Conservation (phyloP, 2,113 vertebrate species). For the Alaudala cheleensis region DNA sequence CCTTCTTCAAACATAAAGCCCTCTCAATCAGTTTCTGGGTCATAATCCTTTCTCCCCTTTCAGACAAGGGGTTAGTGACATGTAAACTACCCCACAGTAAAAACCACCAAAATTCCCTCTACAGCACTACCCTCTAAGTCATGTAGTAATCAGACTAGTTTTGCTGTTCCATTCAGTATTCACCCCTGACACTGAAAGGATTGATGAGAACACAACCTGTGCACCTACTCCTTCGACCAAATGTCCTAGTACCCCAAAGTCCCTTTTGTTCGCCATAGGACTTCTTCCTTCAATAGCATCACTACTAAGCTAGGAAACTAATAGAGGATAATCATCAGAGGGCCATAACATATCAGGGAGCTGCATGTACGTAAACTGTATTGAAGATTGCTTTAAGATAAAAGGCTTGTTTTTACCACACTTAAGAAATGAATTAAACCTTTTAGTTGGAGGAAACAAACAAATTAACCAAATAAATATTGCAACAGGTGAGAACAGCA, state of each 20-base stretch:
- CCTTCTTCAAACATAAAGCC: not conserved
- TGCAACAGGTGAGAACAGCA: not conserved
- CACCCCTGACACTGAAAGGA: not conserved
- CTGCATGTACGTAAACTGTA: fast-evolving
- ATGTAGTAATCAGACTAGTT: not conserved
- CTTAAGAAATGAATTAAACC: not conserved
- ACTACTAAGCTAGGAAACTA: not conserved
- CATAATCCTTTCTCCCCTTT: not conserved
- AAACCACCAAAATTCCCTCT: not conserved
- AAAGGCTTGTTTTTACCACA: not conserved
- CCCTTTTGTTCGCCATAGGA: not conserved
- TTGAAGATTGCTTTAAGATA: not conserved
- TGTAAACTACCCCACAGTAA: fast-evolving
- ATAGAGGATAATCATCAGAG: not conserved
- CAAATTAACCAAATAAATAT: not conserved
- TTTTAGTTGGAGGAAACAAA: not conserved
- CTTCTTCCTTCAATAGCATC: not conserved
- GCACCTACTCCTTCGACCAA: not conserved
- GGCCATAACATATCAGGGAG: not conserved
- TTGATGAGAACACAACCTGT: not conserved
- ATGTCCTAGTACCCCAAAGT: not conserved
- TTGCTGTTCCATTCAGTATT: not conserved
- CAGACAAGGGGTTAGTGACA: not conserved
- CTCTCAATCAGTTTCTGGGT: not conserved
- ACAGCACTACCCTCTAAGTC: not conserved